A percentile compares a stretch with the other conserved stretches of the same genome.
These are phyloP conservation scores for Grantiella picta DNA, from an alignment of 2,113 vertebrate species.

Conservation along the genomic window DNA sequence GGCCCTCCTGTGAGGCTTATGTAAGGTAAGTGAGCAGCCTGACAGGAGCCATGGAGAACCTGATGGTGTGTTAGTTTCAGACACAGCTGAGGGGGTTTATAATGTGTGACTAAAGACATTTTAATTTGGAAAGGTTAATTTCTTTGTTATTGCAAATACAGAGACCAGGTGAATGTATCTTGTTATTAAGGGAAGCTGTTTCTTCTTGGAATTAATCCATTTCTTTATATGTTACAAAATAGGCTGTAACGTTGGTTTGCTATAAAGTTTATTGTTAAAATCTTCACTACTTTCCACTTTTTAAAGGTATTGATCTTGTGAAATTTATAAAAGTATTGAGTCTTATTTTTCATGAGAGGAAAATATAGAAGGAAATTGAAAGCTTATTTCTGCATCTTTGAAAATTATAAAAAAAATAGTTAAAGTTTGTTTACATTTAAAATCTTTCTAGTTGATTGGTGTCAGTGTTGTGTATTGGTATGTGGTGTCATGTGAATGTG, in stretches of 20 bases:
- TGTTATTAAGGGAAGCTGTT: background rate
- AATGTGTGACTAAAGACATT: background rate
- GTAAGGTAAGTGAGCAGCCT: constrained; percentile 34
- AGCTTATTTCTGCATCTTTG: background rate
- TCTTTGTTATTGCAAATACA: background rate
- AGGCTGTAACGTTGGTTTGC: background rate
- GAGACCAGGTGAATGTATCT: background rate
- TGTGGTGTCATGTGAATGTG: background rate
- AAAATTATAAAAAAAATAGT: background rate
- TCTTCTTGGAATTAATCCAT: background rate
- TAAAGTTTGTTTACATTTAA: background rate
- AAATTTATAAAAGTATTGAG: background rate
- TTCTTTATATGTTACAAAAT: background rate
- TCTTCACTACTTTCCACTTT: background rate
- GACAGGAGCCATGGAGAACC: background rate
- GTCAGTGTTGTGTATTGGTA: background rate
- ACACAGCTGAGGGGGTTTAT: background rate
- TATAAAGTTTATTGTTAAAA: background rate
- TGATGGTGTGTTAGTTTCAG: background rate
- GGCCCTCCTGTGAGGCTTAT: background rate
- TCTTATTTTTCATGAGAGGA: background rate
- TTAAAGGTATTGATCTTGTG: background rate
- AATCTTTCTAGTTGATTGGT: background rate
- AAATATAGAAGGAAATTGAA: background rate
- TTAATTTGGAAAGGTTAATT: background rate